Base-by-base conservation (phyloP, 2,888 invertebrate species). In the Drosophila picticornis region DNA sequence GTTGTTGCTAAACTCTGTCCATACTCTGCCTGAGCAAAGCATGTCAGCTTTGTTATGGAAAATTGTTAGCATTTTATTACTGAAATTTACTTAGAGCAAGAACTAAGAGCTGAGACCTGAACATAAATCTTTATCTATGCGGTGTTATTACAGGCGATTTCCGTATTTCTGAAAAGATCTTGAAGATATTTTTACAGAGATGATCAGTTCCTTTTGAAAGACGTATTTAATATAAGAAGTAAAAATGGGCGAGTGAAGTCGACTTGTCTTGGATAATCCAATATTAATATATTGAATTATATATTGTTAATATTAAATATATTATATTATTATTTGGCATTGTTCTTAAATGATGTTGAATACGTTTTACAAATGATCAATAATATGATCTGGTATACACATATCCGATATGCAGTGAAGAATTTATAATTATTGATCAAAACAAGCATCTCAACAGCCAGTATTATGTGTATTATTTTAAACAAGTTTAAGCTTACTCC, bases 1-100 rank as follows among this genome's bases (percentile, higher is more conserved):
- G 78, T 83, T 88, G 74, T 66, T 72, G 25, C 46, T 25, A 9
- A 88, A 90, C 81, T 83, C 88, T 73, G 63, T 56, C 38, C n/a
- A 38, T 51, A 60, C 68, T 11, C 61, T 74, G 11, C 11, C 32
- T 16, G 0, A 9, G 4, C 2, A 25, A 46, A 25, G 52, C 48
- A 31, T 10, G 10, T 0, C 2, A n/a, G 36, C 34, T 38, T n/a
- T 29, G 9, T 25, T 10, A 11, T 16, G 40, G 2, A 22, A 5
- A n/a, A n/a, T 40, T 0, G 11, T 11, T 22, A 1, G 43, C 6
- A 6, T 22, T 22, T 43, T 43, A 13, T 22, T 22, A 1, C 22
- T 43, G 34, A 13, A 6, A 22, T 22, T 43, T 3, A 22, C 22
- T 22, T 22, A 13, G 13, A 6, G 11, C 6, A 6, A 22, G 22